Evolutionary conservation across 2,797 vertebrate genomes (phyloP).

Genomic region (Carcharodon carcharias): DNA sequence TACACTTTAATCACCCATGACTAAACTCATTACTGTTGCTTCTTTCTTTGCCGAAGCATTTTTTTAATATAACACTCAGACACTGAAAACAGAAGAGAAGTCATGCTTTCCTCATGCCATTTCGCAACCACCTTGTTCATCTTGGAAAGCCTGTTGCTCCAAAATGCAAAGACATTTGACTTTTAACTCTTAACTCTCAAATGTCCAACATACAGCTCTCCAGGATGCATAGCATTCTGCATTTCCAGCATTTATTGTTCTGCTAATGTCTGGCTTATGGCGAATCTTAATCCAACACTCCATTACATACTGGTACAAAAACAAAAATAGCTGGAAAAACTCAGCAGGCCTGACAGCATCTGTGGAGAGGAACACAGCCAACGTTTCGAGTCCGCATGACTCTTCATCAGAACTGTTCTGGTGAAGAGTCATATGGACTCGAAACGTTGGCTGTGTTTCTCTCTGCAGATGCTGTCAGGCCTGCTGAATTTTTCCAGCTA

Average conservation of each 20-base stretch:
- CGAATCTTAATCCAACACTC: neutral
- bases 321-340: too few relatives aligned
- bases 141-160: neutral
- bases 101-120: neutral
- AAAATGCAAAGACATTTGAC: neutral
- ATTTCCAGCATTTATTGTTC: neutral
- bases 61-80: neutral
- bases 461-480: too few relatives aligned
- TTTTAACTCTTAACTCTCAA: too few relatives aligned
- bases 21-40: neutral
- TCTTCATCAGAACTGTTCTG: too few relatives aligned
- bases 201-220: neutral
- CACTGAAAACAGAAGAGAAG: neutral
- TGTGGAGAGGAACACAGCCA: too few relatives aligned
- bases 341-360: too few relatives aligned
- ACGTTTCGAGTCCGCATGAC: too few relatives aligned
- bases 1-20: neutral
- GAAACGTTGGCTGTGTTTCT: too few relatives aligned
- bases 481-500: too few relatives aligned
- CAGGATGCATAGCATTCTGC: neutral
- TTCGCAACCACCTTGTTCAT: neutral
- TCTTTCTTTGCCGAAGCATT: neutral
- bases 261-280: neutral
- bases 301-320: neutral
- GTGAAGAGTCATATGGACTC: too few relatives aligned